Base-by-base conservation (phyloP, 2,888 invertebrate genomes). In the Tillus elongatus region DNA sequence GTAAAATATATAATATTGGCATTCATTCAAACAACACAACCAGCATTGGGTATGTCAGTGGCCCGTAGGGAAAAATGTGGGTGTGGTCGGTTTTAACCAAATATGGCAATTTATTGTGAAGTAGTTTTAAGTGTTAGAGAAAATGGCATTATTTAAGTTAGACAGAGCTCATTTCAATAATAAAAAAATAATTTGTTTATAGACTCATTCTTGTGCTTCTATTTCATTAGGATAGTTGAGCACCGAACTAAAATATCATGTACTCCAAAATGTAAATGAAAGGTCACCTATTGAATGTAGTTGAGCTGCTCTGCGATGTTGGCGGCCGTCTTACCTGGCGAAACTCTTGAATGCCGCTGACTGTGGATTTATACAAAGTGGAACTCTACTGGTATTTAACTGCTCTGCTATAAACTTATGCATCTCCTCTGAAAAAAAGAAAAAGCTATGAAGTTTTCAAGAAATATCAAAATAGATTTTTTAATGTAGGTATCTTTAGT, bases 261-360 rank as follows among this genome's bases (percentile, higher is more conserved):
- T 61, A 63, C 63, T 62, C 61, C 63, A 60, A 63, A 51, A 57
- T 60, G 56, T 49, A 57, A 56, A 46, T 50, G 49, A 57, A 56
- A 55, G 60, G 61, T 67, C 67, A 67, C 67, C 67, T 67, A 67
- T 67, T 66, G 65, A 66, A 64, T 66, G 67, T 64, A 66, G 66
- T 63, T 65, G 66, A 64, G 65, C 61, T 66, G 64, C 57, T 60
- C 59, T 59, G 58, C 53, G 54, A 46, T 52, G 56, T 49, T 52
- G 57, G 59, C 60, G 60, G 61, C 63, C 62, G 59, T 67, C 82
- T 88, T 87, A 97, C 96, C 93, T 97, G 77, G 95, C 91, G 82
- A 98, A 98, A 78, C 92, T 96, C 78, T 96, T 96, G 79, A 96
- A 98, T 68, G 97, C 95, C 67, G 96, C 95, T 63, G 96, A 96